phyloP scores from a whole-genome alignment of 2,888 invertebrate species.

The Eustalomyia histrio region DNA sequence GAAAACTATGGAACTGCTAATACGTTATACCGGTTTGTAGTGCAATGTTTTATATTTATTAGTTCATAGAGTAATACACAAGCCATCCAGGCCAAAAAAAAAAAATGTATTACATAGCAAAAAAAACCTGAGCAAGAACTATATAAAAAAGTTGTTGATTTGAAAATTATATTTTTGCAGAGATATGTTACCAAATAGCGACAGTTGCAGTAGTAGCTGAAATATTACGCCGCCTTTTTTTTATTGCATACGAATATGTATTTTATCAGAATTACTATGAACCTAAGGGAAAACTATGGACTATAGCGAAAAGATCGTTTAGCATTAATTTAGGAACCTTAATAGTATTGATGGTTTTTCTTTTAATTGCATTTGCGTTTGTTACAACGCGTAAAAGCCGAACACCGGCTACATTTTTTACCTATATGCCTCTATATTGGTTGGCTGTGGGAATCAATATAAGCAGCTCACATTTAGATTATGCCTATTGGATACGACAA shows the following conservation, averaged over 20 bases:
- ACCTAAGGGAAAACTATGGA: constrained; percentile 62
- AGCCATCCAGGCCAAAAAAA: no score
- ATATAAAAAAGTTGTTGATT: background rate
- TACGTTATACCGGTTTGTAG: background rate
- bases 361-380: constrained; percentile 53
- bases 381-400: constrained; percentile 45
- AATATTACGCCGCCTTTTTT: constrained; percentile 63
- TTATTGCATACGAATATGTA: constrained; percentile 65
- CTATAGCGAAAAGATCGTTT: constrained; percentile 66
- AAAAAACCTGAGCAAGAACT: no score
- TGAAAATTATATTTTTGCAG: constrained; percentile 58
- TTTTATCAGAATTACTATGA: constrained; percentile 68
- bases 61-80: no score
- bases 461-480: constrained; percentile 67
- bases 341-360: constrained; percentile 29
- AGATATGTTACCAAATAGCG: constrained; percentile 62
- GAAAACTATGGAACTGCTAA: background rate
- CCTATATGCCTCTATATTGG: constrained; percentile 71
- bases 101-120: no score
- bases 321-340: constrained; percentile 52
- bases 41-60: background rate
- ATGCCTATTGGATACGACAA: constrained; percentile 72
- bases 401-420: constrained; percentile 51
- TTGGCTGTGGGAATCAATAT: constrained; percentile 57
- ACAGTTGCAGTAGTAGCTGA: constrained; percentile 67